Conservation (phyloP, 2,888 invertebrate species). For the Apamea monoglypha region DNA sequence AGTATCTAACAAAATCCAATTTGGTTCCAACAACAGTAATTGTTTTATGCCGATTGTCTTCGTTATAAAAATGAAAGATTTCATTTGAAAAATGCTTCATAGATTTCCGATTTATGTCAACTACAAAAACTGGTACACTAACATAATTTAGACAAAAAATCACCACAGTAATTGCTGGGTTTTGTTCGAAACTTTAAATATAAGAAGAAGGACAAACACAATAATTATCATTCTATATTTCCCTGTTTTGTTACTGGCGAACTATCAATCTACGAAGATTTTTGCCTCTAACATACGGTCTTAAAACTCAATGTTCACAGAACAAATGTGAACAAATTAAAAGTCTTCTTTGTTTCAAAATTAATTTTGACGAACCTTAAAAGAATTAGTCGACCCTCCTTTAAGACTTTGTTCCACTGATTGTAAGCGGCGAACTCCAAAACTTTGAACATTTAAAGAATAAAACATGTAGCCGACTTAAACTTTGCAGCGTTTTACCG, state of each 20-base stretch:
- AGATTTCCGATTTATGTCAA: neutral
- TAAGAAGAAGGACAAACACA: neutral
- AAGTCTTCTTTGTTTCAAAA: neutral
- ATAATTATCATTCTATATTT: neutral
- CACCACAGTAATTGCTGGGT: neutral
- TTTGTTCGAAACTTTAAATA: neutral
- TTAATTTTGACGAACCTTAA: conserved; percentile 12
- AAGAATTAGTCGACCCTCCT: conserved; percentile 17
- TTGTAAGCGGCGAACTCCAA: conserved; percentile 5
- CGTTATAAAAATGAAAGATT: neutral
- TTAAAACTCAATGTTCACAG: neutral
- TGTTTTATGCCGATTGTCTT: neutral
- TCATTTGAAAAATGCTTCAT: neutral
- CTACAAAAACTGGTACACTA: neutral
- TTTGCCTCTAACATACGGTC: neutral
- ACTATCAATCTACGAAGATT: neutral
- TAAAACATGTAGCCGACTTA: neutral
- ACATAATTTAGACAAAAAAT: neutral
- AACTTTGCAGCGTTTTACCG: conserved; percentile 6
- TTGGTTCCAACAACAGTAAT: neutral
- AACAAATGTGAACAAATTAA: neutral
- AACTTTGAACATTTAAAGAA: conserved; percentile 28
- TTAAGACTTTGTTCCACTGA: conserved; percentile 9
- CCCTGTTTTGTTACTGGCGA: neutral
- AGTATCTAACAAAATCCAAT: neutral